Conservation (phyloP, 2,113 vertebrate genomes). For the Malurus cyaneus region DNA sequence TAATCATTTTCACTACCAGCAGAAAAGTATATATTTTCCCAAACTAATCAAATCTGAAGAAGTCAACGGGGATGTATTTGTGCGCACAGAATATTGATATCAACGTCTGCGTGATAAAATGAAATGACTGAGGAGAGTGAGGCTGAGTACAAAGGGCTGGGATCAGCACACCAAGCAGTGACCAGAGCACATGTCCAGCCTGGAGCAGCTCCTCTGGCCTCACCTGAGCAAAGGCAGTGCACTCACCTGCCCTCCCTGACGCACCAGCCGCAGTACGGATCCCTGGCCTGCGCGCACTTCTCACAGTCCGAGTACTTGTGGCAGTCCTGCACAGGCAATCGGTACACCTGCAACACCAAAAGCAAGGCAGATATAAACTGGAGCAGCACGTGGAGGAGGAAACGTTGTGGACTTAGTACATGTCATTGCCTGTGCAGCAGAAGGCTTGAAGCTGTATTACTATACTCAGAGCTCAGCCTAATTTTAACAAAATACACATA, state of each 20-base stretch:
- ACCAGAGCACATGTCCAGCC: not conserved
- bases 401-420: not conserved
- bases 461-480: not conserved
- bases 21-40: not conserved
- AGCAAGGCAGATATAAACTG: not conserved
- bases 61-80: not conserved
- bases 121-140: not conserved
- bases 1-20: not conserved
- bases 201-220: not conserved
- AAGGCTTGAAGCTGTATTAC: not conserved
- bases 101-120: not conserved
- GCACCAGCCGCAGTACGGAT: constrained; percentile 98
- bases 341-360: constrained; percentile 68
- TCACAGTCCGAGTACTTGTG: constrained; percentile 76
- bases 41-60: not conserved
- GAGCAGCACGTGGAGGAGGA: not conserved
- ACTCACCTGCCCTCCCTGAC: constrained; percentile 87
- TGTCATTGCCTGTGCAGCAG: not conserved
- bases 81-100: not conserved
- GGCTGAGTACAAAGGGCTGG: not conserved
- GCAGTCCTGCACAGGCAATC: constrained; percentile 88
- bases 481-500: not conserved
- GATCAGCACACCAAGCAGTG: fast-evolving
- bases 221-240: fast-evolving
- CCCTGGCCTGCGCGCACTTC: constrained; percentile 79